Conservation (phyloP, 1,140 invertebrate species). For the Cydia fagiglandana region DNA sequence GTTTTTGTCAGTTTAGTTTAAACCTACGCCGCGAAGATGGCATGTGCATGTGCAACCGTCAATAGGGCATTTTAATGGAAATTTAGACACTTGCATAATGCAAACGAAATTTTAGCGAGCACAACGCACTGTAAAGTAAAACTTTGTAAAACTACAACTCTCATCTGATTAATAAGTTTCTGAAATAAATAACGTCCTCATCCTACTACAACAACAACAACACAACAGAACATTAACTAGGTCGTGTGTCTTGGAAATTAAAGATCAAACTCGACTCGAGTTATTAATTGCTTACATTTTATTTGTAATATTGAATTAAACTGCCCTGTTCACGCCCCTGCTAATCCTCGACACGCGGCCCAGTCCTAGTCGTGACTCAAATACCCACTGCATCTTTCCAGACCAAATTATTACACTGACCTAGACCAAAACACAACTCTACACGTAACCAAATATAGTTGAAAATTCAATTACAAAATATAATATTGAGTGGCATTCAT, state of each 20-base stretch:
- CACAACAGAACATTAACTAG: background rate
- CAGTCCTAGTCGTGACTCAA: background rate
- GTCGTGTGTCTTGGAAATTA: background rate
- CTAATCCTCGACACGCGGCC: slow-evolving; percentile 20
- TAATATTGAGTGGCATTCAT: background rate
- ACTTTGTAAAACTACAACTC: no score
- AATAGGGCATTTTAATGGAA: no score
- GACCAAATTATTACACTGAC: background rate
- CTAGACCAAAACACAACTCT: background rate
- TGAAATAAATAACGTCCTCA: background rate
- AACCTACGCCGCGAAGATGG: no score
- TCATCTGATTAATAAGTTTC: no score
- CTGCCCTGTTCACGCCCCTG: slow-evolving; percentile 6
- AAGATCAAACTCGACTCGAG: background rate
- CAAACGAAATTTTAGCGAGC: no score
- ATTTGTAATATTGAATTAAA: slow-evolving; percentile 15
- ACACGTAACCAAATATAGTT: background rate
- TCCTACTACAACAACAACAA: background rate
- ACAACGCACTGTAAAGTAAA: no score
- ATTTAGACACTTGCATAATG: no score
- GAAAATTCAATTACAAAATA: background rate
- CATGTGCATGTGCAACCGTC: no score
- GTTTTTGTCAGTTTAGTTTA: no score
- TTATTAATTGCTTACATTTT: slow-evolving; percentile 14
- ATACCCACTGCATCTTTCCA: background rate